Conservation (phyloP, 2,113 vertebrate species). For the Pterocles gutturalis region DNA sequence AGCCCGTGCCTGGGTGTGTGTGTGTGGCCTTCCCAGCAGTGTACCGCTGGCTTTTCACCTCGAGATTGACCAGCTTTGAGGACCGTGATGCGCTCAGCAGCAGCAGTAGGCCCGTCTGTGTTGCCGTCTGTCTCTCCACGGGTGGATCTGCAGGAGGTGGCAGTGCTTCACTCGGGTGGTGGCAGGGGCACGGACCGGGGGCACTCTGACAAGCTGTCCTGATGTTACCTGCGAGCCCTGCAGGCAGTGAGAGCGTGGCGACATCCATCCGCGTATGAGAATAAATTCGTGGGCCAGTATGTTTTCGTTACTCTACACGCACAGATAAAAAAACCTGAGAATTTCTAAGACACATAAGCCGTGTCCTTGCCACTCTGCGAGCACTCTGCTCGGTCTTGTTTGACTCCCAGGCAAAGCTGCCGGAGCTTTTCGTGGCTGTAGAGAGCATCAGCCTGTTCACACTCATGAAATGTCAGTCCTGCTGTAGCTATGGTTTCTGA, state of each 20-base stretch:
- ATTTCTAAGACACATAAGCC: accelerated
- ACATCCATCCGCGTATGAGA: accelerated
- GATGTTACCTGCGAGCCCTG: accelerated
- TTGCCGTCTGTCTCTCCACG: accelerated
- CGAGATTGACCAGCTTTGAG: accelerated
- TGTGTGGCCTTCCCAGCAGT: neutral
- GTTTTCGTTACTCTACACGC: accelerated
- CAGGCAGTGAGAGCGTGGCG: accelerated
- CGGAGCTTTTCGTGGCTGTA: neutral
- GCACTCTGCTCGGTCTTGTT: accelerated
- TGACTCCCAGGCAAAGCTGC: neutral
- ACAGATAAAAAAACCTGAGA: accelerated
- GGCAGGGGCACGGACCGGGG: accelerated
- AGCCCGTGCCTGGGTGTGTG: too few relatives aligned
- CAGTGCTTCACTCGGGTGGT: accelerated
- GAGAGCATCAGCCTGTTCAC: neutral
- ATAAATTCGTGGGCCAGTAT: accelerated
- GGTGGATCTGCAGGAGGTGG: neutral
- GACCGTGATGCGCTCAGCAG: accelerated
- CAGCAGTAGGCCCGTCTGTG: accelerated
- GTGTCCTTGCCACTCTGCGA: accelerated
- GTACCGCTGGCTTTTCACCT: accelerated
- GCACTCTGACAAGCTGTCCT: accelerated
- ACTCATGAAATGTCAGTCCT: accelerated
- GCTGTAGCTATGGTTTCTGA: neutral